phyloP scores from a whole-genome alignment of 2,888 invertebrate species.

The Chironomus riparius region DNA sequence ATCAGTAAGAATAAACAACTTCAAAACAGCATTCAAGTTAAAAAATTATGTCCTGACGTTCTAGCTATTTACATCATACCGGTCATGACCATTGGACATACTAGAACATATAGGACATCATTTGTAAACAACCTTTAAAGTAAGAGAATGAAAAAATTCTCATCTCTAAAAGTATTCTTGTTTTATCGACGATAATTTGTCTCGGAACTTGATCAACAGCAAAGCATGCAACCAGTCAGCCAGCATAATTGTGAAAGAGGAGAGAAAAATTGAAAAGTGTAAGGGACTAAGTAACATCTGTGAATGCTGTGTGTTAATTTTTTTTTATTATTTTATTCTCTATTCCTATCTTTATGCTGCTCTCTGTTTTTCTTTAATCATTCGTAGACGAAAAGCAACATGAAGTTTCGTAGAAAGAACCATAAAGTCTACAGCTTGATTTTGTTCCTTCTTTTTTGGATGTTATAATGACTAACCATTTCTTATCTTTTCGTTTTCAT shows the following conservation, averaged over 20 bases:
- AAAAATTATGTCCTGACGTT: no score
- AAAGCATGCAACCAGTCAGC: neutral
- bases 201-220: constrained; percentile 1
- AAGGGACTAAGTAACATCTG: constrained; percentile 12
- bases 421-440: constrained; percentile 18
- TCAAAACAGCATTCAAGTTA: no score
- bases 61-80: no score
- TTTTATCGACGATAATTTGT: constrained; percentile 21
- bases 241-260: neutral
- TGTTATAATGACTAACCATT: neutral
- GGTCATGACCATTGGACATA: no score
- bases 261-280: neutral
- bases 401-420: neutral
- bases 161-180: neutral
- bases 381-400: neutral
- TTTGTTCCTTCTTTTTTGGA: neutral
- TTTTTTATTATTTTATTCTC: neutral
- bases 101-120: no score
- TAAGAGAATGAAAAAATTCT: neutral
- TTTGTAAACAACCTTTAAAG: neutral
- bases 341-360: neutral
- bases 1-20: no score
- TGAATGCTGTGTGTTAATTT: constrained; percentile 24
- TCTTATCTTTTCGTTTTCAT: neutral
- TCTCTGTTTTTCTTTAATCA: neutral